These are phyloP conservation scores for Ochotona princeps DNA, from an alignment of 2,113 vertebrate genomes.

Conservation along the genomic window DNA sequence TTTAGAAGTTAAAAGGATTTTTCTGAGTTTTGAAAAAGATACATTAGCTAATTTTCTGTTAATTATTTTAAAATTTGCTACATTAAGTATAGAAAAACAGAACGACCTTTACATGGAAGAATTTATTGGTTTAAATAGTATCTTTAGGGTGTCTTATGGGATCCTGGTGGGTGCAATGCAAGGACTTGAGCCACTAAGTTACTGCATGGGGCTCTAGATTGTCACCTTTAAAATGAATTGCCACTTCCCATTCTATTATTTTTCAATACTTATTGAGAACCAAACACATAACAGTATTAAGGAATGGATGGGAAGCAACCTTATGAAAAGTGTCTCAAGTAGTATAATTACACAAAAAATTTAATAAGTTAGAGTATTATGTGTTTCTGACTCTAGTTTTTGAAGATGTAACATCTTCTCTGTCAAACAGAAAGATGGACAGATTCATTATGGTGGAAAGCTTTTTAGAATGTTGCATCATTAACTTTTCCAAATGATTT, in stretches of 20 bases:
- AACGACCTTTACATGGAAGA: not conserved
- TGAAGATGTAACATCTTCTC: not conserved
- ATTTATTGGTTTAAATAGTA: not conserved
- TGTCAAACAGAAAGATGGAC: slow-evolving; percentile 13
- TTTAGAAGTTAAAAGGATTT: not conserved
- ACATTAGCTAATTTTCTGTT: not conserved
- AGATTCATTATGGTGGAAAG: slow-evolving; percentile 26
- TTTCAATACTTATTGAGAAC: not conserved
- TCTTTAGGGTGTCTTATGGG: not conserved
- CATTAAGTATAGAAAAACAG: not conserved
- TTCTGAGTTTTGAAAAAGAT: not conserved
- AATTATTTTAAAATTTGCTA: not conserved
- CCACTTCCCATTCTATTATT: not conserved
- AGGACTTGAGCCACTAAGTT: too few species aligned
- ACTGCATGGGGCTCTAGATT: too few species aligned
- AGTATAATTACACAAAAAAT: not conserved
- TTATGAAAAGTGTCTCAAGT: not conserved
- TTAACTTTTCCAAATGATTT: slow-evolving; percentile 59
- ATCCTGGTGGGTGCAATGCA: too few species aligned
- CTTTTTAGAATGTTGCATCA: slow-evolving; percentile 33
- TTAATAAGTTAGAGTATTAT: not conserved
- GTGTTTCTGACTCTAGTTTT: not conserved
- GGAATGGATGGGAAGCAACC: not conserved
- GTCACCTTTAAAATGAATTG: slow-evolving; percentile 17
- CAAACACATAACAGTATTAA: not conserved